Evolutionary conservation across 2,888 invertebrate genomes (phyloP), one percentile per base, ranked within the genome.

Genomic region (Nebria brevicollis): DNA sequence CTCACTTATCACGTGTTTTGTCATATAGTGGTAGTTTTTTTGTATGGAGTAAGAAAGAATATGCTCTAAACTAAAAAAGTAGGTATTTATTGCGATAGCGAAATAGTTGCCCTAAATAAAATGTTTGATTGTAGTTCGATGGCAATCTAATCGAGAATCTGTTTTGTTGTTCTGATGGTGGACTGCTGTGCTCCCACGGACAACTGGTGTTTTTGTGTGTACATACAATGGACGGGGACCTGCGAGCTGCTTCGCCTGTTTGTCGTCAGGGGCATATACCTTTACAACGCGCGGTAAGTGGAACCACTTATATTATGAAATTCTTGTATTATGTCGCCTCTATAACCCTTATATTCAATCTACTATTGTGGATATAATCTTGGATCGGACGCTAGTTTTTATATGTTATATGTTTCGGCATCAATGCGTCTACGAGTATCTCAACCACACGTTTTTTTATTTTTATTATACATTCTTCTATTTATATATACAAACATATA

Each of bases 241-340:
- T 70, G 70, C 70, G 25, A 25, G 68, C 25, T 15, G 13, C 66
- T n/a, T 20, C 66, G 7, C 25, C 70, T 70, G 70, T 26, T 34
- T 54, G 20, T 20, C 25, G 15, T 68, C 26, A 10, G 68, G 26
- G 66, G 20, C 20, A 20, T 20, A 25, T 34, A n/a, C 70, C 70
- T 25, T 25, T 70, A 25, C 20, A 25, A 68, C 68, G 25, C 70
- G 34, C n/a, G 70, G 70, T 70, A 70, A 70, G 70, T 70, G 70
- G 70, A 70, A 70, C 70, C 70, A 70, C 70, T 70, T 70, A 70
- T 26, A 54, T 54, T 54, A 70, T 70, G 70, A 70, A 25, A 70
- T 70, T 70, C 70, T 70, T 70, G 70, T 70, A 70, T 70, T 70
- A 25, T 70, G 34, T 34, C 20, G 70, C 25, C 70, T 70, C 4